Evolutionary conservation across 92 coral and sea anemone species (phyloP), one percentile per base, ranked within the genome.

Genomic region (Parazoanthus atlanticus): DNA sequence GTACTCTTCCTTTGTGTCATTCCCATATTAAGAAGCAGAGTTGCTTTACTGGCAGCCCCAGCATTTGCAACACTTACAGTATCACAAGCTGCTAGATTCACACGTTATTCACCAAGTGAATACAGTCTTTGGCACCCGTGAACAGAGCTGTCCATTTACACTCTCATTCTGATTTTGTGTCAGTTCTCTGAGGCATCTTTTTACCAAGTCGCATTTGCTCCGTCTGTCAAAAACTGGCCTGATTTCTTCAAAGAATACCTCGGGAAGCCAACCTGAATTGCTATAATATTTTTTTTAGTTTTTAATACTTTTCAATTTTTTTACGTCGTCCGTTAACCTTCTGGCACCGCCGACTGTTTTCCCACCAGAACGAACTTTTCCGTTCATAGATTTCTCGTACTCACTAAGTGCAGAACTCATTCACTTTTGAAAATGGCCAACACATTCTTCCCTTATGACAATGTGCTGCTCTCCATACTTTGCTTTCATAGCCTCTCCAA

Each of bases 131-230:
- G 91, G 76, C 41, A 92, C 86, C 30, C 86, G 79, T 43, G 85
- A 65, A 92, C 94, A 93, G 36, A 93, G 79, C 93, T 91, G 92
- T 69, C 95, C 95, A 93, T 90, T 88, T 6, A 86, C 88, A 13
- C 91, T 92, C 75, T 91, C 91, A 79, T 93, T 93, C 40, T 93
- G 94, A 67, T 93, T 91, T 61, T 91, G 95, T 25, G 93, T 91
- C 25, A 91, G 76, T 65, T 93, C 95, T 64, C 72, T 82, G 23
- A 88, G 83, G 38, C 92, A 91, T 76, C 92, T 88, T 71, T 43
- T 74, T 30, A 88, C 86, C 81, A 91, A 82, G 54, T 88, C 72
- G 70, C 69, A 88, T 21, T 84, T 73, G 7, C 89, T n/a, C 25
- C 88, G 86, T 75, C 90, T 88, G 5, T 81, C 76, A 41, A 90